Conservation (phyloP, 2,888 invertebrate genomes). For the Ophraella communa region DNA sequence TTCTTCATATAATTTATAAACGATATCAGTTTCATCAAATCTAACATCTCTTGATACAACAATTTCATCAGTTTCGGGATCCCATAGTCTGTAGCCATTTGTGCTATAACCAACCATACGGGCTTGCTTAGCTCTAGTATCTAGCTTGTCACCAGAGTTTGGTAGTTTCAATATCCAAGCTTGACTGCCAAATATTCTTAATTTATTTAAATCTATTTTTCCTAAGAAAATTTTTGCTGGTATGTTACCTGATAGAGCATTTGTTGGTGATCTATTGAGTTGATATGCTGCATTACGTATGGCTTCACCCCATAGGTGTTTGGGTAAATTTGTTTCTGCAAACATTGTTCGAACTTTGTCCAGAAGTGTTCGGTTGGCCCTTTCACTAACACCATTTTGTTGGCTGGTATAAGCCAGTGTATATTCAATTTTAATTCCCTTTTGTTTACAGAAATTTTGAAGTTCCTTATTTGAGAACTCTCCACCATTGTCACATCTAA, state of each 20-base stretch:
- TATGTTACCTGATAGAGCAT: background rate
- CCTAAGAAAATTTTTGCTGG: background rate
- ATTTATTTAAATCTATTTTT: background rate
- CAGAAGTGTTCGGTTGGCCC: background rate
- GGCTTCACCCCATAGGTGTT: no score
- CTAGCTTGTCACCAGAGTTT: background rate
- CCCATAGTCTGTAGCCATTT: no score
- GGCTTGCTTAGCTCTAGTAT: background rate
- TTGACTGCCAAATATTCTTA: no score
- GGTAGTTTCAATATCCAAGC: background rate
- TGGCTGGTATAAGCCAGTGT: background rate
- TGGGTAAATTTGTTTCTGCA: no score
- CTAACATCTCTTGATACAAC: no score
- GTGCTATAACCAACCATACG: no score
- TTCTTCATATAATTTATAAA: background rate
- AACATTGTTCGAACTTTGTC: no score
- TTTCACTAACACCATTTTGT: background rate
- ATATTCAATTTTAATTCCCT: background rate
- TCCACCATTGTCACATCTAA: no score
- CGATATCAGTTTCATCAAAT: no score
- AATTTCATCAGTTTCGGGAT: no score
- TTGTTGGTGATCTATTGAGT: background rate
- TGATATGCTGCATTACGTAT: background rate
- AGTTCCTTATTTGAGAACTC: no score
- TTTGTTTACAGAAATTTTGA: conserved; percentile 5